A percentile compares a stretch with the other conserved stretches of the same genome.
Evolutionary conservation across 2,113 vertebrate species (phyloP).

Genomic region (Brachypodius melanocephalos): DNA sequence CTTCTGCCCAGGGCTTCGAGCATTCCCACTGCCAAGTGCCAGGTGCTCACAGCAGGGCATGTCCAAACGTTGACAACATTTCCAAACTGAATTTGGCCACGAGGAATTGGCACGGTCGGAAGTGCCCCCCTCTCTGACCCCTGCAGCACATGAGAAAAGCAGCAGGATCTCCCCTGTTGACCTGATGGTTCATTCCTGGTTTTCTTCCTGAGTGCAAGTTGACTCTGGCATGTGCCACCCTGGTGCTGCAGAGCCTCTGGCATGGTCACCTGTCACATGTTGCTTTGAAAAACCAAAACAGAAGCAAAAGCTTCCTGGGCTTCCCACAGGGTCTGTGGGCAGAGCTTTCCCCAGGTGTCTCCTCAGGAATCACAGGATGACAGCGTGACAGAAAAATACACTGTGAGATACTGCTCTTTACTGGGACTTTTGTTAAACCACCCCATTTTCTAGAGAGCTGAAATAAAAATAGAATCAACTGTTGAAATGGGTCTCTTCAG

Average conservation of each 20-base stretch:
- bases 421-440: background rate
- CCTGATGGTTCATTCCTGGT: background rate
- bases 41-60: background rate
- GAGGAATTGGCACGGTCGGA: background rate
- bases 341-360: background rate
- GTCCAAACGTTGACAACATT: rapidly evolving
- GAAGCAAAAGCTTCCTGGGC: background rate
- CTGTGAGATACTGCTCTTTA: background rate
- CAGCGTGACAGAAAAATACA: background rate
- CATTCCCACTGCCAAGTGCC: background rate
- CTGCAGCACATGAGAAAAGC: background rate
- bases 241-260: background rate
- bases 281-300: background rate
- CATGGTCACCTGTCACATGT: background rate
- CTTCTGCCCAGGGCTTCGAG: background rate
- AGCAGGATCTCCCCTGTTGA: background rate
- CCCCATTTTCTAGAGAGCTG: background rate
- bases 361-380: background rate
- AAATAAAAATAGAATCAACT: constrained; percentile 32
- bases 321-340: background rate
- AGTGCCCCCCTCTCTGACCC: background rate
- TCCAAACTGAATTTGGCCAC: background rate
- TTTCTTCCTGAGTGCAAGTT: background rate
- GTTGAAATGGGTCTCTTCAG: background rate
- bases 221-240: background rate